phyloP scores from a whole-genome alignment of 2,113 vertebrate genomes.

The Ameiurus melas region DNA sequence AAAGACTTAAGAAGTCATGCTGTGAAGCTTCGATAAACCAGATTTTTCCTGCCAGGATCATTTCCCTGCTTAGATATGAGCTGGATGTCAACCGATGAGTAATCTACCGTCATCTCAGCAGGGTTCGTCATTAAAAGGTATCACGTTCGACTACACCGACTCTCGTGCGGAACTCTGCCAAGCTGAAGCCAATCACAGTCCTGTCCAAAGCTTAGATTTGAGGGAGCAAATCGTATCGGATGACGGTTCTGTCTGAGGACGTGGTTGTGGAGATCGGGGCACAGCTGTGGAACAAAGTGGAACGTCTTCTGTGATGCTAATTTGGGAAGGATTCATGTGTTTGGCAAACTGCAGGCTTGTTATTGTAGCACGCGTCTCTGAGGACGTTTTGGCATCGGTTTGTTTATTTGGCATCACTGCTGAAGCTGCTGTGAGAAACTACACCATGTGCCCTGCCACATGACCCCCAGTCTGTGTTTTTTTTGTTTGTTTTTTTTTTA shows the following conservation, averaged over 20 bases:
- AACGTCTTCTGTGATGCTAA: neutral
- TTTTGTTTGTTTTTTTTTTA: no score
- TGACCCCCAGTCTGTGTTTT: neutral
- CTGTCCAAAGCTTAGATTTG: neutral
- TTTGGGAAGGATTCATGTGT: neutral
- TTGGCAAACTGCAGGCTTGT: neutral
- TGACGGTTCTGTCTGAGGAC: neutral
- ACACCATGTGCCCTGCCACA: neutral
- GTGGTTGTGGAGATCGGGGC: neutral
- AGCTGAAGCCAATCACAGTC: neutral
- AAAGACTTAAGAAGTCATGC: neutral
- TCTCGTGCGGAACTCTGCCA: neutral
- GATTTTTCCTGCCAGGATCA: neutral
- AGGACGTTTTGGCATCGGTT: neutral
- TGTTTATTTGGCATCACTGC: constrained; percentile 19
- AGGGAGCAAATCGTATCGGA: neutral
- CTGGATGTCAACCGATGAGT: neutral
- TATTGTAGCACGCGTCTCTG: neutral
- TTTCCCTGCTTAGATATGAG: neutral
- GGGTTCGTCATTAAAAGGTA: neutral
- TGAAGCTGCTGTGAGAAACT: neutral
- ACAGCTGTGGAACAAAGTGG: neutral
- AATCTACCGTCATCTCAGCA: neutral
- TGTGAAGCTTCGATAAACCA: neutral
- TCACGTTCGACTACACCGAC: neutral